Base-by-base conservation (phyloP, 1,140 invertebrate genomes). In the Tetragnatha versicolor region DNA sequence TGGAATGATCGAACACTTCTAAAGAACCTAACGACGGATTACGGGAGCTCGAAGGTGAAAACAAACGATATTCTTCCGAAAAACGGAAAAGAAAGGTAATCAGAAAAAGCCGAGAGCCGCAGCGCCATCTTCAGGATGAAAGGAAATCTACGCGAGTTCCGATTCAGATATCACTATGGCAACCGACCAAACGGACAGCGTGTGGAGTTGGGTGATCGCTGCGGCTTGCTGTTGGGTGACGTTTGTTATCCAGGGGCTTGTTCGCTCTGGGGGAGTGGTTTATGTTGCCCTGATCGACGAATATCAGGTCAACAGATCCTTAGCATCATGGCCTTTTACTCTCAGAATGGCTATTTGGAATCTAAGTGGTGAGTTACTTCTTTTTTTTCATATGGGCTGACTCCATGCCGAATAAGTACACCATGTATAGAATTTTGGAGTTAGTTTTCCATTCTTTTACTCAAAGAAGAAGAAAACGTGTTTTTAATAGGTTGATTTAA, bases 191-290 rank as follows among this genome's bases (percentile, higher is more conserved):
- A 12, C 55, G 20, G 78, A 79, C 31, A 65, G 60, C 20, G n/a
- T 33, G 0, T 73, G 61, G 42, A 73, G 73, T 58, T 82, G 80
- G 80, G 55, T 82, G 35, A 72, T 82, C 0, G 79, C 82, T 12
- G 76, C 47, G 27, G 55, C 79, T 6, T 80, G 79, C 60, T 79
- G 51, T 45, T 83, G 81, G 79, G 75, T 82, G 14, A 83, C 81
- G 51, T 79, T 82, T 22, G 82, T 80, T 3, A 80, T 82, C 12
- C 82, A 81, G 45, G 79, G 82, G 6, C n/a, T 82, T 9, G 77
- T 82, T 3, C 53, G 80, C 29, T 80, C 55, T 12, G 39, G 35
- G 12, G 76, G 80, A 22, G 69, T 80, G 3, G 29, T 81, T 12
- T 81, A 80, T 47, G 75, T 82, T 29, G 81, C 66, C 70, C 65